Evolutionary conservation across 2,888 invertebrate species (phyloP), one percentile per base, ranked within the genome.

Genomic region (Zele albiditarsus): DNA sequence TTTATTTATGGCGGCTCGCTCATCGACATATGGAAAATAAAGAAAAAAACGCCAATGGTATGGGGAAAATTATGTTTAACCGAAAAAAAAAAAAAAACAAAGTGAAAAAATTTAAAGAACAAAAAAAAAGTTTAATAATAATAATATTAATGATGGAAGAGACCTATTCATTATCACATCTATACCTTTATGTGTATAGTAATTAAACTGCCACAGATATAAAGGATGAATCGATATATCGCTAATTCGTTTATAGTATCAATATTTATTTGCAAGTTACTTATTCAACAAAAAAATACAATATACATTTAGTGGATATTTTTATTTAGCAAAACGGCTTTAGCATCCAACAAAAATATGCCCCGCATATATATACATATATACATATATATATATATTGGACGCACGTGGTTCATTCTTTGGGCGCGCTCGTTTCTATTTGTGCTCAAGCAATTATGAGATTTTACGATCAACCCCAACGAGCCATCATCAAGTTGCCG

Each of bases 1-100:
- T 89, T 89, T 88, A 88, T 89, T 88, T 88, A 88, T 85, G 88
- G 84, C 84, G 81, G 84, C 85, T 86, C 82, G 85, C 80, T 83
- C 85, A 82, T 83, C 84, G 83, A 80, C 81, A 83, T 78, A 57
- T 67, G 66, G 75, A 53, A 74, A 71, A 82, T 80, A 83, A 84
- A 84, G 81, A 77, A 73, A 77, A 80, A 80, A 82, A 78, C 80
- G 79, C 80, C 81, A 82, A 83, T 80, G 82, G 83, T 79, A 38
- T 8, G 80, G 80, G 83, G 83, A 84, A 83, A 85, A 86, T 88
- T 86, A 86, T 84, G 82, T 83, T 53, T 20, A n/a, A 53, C 53
- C 77, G 77, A 80, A 81, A 85, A 85, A 83, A 83, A 82, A 81
- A 53, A 63, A 63, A 23, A 38, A 38, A 12, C n/a, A 2, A 53